Conservation (phyloP, 2,113 vertebrate genomes). For the Microtus oregoni region DNA sequence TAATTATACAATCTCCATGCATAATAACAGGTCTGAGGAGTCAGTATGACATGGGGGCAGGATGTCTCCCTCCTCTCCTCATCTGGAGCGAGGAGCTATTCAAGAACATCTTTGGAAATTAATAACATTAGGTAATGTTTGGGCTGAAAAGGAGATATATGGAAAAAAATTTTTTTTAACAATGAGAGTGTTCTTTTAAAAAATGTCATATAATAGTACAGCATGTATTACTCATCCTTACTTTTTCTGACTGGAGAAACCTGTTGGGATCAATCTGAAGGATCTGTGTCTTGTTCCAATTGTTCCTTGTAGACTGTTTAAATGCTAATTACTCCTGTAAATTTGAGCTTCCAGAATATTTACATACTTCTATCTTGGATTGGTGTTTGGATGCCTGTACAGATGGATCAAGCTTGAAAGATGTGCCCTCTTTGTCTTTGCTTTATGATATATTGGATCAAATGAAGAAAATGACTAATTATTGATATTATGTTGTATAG, state of each 20-base stretch:
- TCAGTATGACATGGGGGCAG: background rate
- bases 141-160: background rate
- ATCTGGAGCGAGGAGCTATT: background rate
- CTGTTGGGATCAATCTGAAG: background rate
- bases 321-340: background rate
- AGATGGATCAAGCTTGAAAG: background rate
- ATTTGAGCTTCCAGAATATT: background rate
- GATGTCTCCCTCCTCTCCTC: background rate
- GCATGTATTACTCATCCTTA: background rate
- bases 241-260: background rate
- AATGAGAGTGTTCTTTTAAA: background rate
- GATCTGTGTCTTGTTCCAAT: background rate
- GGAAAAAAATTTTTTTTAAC: background rate
- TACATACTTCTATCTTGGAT: background rate
- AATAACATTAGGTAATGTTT: background rate
- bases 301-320: background rate
- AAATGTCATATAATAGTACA: background rate
- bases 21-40: background rate
- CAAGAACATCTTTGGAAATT: background rate
- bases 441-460: background rate
- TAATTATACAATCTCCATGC: too few species aligned
- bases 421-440: too few species aligned
- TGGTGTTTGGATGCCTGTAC: background rate
- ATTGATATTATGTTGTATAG: background rate
- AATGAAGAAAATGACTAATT: background rate